These are phyloP conservation scores for Octodon degus DNA, from an alignment of 2,113 vertebrate genomes.

Conservation along the genomic window DNA sequence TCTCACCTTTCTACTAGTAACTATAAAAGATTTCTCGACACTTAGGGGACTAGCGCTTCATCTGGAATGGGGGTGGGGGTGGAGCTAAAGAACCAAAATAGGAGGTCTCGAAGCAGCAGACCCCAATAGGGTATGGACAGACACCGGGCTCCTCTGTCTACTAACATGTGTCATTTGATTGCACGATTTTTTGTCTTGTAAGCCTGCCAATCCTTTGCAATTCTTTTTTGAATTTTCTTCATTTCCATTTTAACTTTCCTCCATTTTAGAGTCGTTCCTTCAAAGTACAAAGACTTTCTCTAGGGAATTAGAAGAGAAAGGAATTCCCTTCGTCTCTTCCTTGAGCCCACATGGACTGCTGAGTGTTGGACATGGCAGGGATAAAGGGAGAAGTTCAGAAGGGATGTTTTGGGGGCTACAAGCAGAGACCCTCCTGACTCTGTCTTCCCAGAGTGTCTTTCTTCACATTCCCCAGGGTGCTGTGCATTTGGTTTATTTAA, in stretches of 20 bases:
- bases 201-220: not conserved
- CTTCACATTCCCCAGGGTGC: not conserved
- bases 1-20: not conserved
- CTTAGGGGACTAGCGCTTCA: not conserved
- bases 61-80: not conserved
- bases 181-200: constrained; percentile 1
- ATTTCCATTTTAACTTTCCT: constrained; percentile 50
- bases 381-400: not conserved
- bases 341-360: not conserved
- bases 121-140: not conserved
- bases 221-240: constrained; percentile 20
- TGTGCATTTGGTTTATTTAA: constrained; percentile 21
- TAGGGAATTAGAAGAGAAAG: not conserved
- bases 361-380: not conserved
- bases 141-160: not conserved
- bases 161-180: not conserved
- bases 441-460: not conserved
- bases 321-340: constrained; percentile 48
- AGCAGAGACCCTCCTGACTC: not conserved
- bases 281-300: constrained; percentile 42
- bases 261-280: constrained; percentile 24
- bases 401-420: not conserved
- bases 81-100: not conserved
- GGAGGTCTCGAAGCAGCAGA: not conserved
- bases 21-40: not conserved